Base-by-base conservation (phyloP, 2,888 invertebrate genomes). In the Dryobotodes eremita region DNA sequence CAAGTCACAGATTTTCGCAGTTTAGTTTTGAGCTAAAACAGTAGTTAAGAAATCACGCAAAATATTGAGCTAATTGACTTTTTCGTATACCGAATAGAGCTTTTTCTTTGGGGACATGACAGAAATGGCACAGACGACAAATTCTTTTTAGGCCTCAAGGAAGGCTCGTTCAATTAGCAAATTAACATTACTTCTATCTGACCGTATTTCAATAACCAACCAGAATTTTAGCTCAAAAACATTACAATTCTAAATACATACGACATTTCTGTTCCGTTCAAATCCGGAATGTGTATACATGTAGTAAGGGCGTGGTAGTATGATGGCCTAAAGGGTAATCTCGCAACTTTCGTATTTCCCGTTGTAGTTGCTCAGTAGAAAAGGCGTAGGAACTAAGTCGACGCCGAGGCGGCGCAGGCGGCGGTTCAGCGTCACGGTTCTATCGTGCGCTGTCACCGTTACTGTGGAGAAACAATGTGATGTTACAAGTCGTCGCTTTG, bases 371-470 rank as follows among this genome's bases (percentile, higher is more conserved):
- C 97, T 97, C 78, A 97, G 94, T 88, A 97, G 92, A 91, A 97
- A 97, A 82, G 97, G 97, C 80, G 97, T 97, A 91, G 97, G 97
- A 91, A 97, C 97, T 89, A 96, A 90, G 79, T 96, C 95, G 88
- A 94, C 90, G 83, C 94, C 94, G 87, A 94, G 94, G 70, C 93
- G 92, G 79, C 89, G 90, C 77, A 93, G 90, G 65, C 91, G 92
- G 53, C 93, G 93, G 83, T 89, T 91, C 61, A 95, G 86, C 17
- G 96, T 95, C 73, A 90, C 92, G 84, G 92, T 90, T 80, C 89
- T 90, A 46, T 94, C 92, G 77, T 91, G 90, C 59, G 90, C 82
- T 68, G 88, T 87, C 66, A 90, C 87, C 65, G 85, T 87, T 0
- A 87, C 84, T 85, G 86, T 53, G 46, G 48, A 65, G 10, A 68